phyloP scores from a whole-genome alignment of 1,140 invertebrate genomes.

The Cephus cinctus region DNA sequence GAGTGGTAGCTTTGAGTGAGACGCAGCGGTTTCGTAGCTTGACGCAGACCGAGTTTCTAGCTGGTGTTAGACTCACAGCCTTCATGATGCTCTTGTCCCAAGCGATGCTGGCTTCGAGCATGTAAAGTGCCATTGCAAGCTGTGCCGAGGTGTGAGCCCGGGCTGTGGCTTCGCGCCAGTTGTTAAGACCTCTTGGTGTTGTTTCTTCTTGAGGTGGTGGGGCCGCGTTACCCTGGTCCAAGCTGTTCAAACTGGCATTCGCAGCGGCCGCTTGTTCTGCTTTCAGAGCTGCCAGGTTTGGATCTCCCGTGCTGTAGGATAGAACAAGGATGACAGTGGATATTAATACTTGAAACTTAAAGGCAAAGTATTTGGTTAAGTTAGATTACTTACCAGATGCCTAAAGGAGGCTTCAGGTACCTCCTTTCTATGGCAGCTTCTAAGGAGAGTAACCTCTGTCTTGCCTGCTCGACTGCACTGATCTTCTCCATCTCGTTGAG shows the following conservation, averaged over 20 bases:
- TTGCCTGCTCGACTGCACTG: constrained; percentile 69
- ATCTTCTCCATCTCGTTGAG: constrained; percentile 59
- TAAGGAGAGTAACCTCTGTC: constrained; percentile 76
- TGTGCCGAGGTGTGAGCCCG: constrained; percentile 84
- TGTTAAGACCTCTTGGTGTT: constrained; percentile 69
- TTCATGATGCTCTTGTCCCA: constrained; percentile 99
- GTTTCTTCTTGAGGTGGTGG: constrained; percentile 45
- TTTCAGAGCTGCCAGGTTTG: constrained; percentile 57
- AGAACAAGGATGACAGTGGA: too few species aligned
- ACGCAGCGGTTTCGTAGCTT: constrained; percentile 51
- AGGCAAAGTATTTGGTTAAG: background rate
- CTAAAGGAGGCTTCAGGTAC: constrained; percentile 91
- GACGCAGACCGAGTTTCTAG: constrained; percentile 50
- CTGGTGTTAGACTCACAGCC: constrained; percentile 75
- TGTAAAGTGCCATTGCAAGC: constrained; percentile 85
- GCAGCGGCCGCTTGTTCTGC: constrained; percentile 51
- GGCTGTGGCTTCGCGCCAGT: constrained; percentile 86
- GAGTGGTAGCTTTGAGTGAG: constrained; percentile 50
- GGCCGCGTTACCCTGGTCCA: constrained; percentile 36
- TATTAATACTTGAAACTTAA: background rate
- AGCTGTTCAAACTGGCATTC: constrained; percentile 42
- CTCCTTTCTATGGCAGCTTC: constrained; percentile 89
- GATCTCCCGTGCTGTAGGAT: constrained; percentile 57
- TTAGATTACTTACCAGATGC: constrained; percentile 61
- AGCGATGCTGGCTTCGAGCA: constrained; percentile 87